These are phyloP conservation scores for Pseudoatta argentina DNA, from an alignment of 1,140 invertebrate genomes.

Conservation along the genomic window DNA sequence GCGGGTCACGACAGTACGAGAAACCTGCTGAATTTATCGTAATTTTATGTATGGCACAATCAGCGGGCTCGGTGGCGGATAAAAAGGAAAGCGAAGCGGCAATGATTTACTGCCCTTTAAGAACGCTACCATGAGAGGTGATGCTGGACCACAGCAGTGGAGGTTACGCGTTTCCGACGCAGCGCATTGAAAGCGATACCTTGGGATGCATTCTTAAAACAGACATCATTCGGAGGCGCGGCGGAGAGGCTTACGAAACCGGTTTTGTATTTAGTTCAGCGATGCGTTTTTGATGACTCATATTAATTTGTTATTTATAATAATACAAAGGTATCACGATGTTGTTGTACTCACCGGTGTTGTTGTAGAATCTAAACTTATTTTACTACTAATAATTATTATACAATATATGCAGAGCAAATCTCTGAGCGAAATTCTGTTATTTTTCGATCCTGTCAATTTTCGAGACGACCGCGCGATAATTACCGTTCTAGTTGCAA, in stretches of 20 bases:
- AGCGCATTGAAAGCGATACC: constrained; percentile 69
- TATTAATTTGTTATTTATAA: constrained; percentile 56
- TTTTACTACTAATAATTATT: not conserved
- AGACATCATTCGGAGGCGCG: constrained; percentile 49
- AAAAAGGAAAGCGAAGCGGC: constrained; percentile 71
- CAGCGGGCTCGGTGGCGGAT: constrained; percentile 75
- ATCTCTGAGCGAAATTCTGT: not conserved
- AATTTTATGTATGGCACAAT: constrained; percentile 86
- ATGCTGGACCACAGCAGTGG: constrained; percentile 47
- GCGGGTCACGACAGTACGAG: constrained; percentile 79
- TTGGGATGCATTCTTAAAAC: constrained; percentile 60
- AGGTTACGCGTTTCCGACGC: constrained; percentile 27
- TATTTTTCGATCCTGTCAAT: not conserved
- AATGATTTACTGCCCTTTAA: constrained; percentile 78
- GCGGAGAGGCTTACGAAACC: constrained; percentile 23
- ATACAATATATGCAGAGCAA: not conserved
- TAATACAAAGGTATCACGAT: not conserved
- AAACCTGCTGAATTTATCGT: constrained; percentile 84
- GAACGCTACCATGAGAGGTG: constrained; percentile 58
- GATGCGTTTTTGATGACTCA: constrained; percentile 48
- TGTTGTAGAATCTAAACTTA: not conserved
- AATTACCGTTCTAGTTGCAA: constrained; percentile 3
- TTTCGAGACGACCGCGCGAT: not conserved
- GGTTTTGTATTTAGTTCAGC: constrained; percentile 41
- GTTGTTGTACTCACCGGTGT: not conserved